A percentile compares a stretch with the other conserved stretches of the same genome.
phyloP scores from a whole-genome alignment of 2,113 vertebrate genomes.

The Halichoeres trimaculatus region DNA sequence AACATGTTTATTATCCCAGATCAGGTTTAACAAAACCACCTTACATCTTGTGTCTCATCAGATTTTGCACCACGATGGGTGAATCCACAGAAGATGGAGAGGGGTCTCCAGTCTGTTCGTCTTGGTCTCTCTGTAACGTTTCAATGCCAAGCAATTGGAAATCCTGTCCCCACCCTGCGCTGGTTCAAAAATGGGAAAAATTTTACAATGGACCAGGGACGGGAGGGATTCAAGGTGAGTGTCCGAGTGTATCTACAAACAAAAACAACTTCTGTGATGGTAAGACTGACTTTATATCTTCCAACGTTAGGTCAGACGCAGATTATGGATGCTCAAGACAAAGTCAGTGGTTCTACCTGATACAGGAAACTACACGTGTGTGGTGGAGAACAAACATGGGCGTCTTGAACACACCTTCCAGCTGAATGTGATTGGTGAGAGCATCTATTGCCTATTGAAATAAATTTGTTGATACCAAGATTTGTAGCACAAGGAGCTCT shows the following conservation, averaged over 20 bases:
- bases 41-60: no score
- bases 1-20: no score
- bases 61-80: constrained; percentile 89
- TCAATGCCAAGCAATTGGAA: constrained; percentile 89
- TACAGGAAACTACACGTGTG: constrained; percentile 94
- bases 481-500: no score
- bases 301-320: constrained; percentile 85
- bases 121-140: constrained; percentile 91
- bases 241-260: constrained; percentile 50
- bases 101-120: constrained; percentile 88
- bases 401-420: constrained; percentile 93
- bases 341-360: constrained; percentile 93
- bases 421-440: constrained; percentile 92
- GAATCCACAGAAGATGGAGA: constrained; percentile 93
- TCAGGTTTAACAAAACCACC: no score
- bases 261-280: no score
- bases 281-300: not conserved
- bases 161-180: constrained; percentile 86
- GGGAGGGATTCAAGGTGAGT: constrained; percentile 90
- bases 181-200: constrained; percentile 94
- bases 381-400: constrained; percentile 91
- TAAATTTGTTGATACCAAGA: no score
- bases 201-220: constrained; percentile 90
- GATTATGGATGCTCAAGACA: constrained; percentile 94
- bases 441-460: no score